Conservation (phyloP, 2,113 vertebrate species). For the Pelvicachromis taeniatus region DNA sequence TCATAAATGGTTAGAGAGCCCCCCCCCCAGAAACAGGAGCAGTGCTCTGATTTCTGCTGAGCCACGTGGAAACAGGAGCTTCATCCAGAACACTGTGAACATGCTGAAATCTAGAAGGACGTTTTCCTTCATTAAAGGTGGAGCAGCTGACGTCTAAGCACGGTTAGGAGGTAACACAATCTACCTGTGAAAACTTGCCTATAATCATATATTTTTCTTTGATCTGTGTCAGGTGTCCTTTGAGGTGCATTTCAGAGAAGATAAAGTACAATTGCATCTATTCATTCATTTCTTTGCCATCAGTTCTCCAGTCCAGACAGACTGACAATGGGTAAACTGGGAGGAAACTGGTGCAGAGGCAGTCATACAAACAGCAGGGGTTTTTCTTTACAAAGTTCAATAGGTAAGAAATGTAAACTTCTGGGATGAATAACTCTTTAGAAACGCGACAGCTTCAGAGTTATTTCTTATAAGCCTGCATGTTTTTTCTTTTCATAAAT, state of each 20-base stretch:
- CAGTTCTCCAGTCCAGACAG: neutral
- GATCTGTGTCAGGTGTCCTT: no score
- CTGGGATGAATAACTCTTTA: neutral
- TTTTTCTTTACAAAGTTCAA: neutral
- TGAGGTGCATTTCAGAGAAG: neutral
- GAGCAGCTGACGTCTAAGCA: neutral
- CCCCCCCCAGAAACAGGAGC: neutral
- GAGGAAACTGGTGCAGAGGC: constrained; percentile 1
- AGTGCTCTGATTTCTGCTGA: constrained; percentile 30
- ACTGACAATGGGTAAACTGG: neutral
- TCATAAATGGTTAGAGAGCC: neutral
- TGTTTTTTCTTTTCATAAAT: neutral
- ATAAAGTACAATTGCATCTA: neutral
- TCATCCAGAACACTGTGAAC: neutral
- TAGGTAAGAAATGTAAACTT: neutral
- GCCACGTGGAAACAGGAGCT: constrained; percentile 20
- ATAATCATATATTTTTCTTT: neutral
- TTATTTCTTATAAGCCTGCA: neutral
- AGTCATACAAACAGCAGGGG: neutral
- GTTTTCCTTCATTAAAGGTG: neutral
- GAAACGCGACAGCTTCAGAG: rapidly evolving
- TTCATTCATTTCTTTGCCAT: neutral
- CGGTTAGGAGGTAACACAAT: neutral
- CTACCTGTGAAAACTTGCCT: neutral
- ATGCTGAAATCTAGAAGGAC: neutral